Evolutionary conservation across 2,888 invertebrate genomes (phyloP).

Genomic region (Pollenia amentaria): DNA sequence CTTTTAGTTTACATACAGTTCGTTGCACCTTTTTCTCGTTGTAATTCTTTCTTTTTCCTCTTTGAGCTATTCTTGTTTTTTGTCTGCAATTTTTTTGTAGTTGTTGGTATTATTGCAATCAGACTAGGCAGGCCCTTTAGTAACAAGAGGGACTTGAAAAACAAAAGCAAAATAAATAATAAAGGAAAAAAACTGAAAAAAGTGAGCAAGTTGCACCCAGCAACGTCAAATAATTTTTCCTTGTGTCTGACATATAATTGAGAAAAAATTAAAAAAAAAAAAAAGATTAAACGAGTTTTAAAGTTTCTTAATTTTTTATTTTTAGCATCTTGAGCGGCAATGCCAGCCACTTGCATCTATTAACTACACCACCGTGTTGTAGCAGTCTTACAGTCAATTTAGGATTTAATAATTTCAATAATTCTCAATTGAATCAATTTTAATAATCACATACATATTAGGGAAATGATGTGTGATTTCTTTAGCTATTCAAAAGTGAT

Average conservation of each 20-base stretch:
- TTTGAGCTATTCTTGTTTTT: slow-evolving; percentile 36
- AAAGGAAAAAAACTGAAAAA: slow-evolving; percentile 38
- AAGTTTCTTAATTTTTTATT: slow-evolving; percentile 34
- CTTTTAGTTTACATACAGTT: slow-evolving; percentile 68
- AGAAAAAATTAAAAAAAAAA: slow-evolving; percentile 18
- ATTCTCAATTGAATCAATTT: slow-evolving; percentile 57
- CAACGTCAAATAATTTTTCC: slow-evolving; percentile 64
- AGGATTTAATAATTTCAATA: slow-evolving; percentile 42
- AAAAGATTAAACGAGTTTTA: slow-evolving; percentile 67
- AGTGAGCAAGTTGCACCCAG: slow-evolving; percentile 73
- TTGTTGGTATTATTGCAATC: slow-evolving; percentile 66
- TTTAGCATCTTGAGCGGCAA: slow-evolving; percentile 23
- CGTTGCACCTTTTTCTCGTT: slow-evolving; percentile 71
- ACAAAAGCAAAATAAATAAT: slow-evolving; percentile 65
- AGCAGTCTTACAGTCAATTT: slow-evolving; percentile 18
- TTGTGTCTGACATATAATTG: slow-evolving; percentile 50
- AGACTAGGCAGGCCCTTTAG: slow-evolving; percentile 69
- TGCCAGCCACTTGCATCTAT: slow-evolving; percentile 15
- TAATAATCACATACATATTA: background rate
- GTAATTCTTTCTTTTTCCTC: slow-evolving; percentile 49
- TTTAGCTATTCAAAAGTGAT: slow-evolving; percentile 24
- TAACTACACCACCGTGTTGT: background rate
- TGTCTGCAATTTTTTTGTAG: slow-evolving; percentile 61
- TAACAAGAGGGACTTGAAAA: slow-evolving; percentile 66
- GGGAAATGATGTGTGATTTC: slow-evolving; percentile 23